Evolutionary conservation across 2,888 invertebrate species (phyloP), one percentile per base, ranked within the genome.

Genomic region (Mythimna ferrago): DNA sequence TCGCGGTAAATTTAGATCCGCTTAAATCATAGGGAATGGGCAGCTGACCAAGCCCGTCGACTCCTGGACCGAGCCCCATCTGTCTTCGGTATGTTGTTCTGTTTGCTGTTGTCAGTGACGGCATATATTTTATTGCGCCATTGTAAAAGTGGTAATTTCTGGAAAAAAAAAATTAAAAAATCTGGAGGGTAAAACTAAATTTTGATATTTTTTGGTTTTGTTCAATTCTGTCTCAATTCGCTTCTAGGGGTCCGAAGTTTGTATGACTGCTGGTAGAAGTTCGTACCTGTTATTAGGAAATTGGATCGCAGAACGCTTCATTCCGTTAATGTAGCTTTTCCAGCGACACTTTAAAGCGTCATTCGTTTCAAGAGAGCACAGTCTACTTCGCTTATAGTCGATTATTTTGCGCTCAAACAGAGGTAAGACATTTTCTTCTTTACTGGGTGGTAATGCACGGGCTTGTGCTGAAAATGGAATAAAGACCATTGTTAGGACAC

Each of bases 21-120:
- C 53, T 26, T 38, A 69, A n/a, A 35, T 81, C 78, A 32, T 38
- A 16, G 0, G 78, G 26, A 1, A 77, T 81, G 0, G 82, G 82
- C 0, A 76, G 32, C 21, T 71, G 72, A 4, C 80, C 80, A 19
- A 26, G 53, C 1, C 6, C 0, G 21, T 80, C 80, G 9, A 66
- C 51, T 3, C 79, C 77, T 2, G 79, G 79, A 1, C 79, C 79
- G 0, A 9, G 0, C 1, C 11, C 10, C 71, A 76, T 48, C 10
- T 57, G 32, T 14, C 4, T 53, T 5, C 67, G 57, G 11, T 16
- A 1, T 0, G 14, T 61, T 21, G 4, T 1, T 7, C 63, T n/a
- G 2, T 68, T 68, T 6, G 0, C 21, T 0, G 63, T 32, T 9
- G 68, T n/a, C 14, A 48, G 38, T 1, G 65, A 54, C 0, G 82